Evolutionary conservation across 64 coral and sea anemone genomes (phyloP), one percentile per base, ranked within the genome.

Genomic region (Montipora cactus): DNA sequence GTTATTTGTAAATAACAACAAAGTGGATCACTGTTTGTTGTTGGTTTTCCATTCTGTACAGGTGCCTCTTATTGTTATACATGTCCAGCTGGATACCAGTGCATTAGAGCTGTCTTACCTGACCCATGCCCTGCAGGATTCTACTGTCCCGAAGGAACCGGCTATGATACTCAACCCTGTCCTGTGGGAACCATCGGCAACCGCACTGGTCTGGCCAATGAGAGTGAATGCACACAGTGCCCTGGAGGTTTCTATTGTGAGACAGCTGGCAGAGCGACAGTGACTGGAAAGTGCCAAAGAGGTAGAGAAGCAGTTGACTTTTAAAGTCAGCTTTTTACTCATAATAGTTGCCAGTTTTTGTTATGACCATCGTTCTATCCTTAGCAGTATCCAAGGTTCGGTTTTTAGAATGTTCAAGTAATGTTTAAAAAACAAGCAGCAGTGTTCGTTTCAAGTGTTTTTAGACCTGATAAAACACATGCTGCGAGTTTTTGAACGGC

Each of bases 1-100:
- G 15, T 11, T 57, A 5, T 15, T 13, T 0, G 45, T 83, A 59
- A 16, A 5, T 9, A 9, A 18, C 4, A n/a, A 67, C 64, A 15
- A 4, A n/a, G 4, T 13, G 75, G 15, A 8, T 57, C 11, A 57
- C 3, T 48, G 9, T 78, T 48, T 78, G 6, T 48, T n/a, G 11
- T 78, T 78, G 15, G 0, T 77, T 3, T 48, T 46, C 45, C 18
- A 73, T 3, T 48, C 51, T 64, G 61, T 16, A 64, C 77, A 99
- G 98, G 98, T 81, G 92, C 95, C 18, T 91, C 88, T 45, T 78
- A 21, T 18, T 99, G 98, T 62, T 91, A 92, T 44, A 75, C 70
- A 28, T 99, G 98, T 8, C 98, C 98, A 14, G 98, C 89, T 76
- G 98, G 98, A 46, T 94, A 94, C 75, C 92, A 96, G 55, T 99